A percentile compares a stretch with the other conserved stretches of the same genome.
Conservation (phyloP, 2,888 invertebrate genomes). For the Callosobruchus maculatus region DNA sequence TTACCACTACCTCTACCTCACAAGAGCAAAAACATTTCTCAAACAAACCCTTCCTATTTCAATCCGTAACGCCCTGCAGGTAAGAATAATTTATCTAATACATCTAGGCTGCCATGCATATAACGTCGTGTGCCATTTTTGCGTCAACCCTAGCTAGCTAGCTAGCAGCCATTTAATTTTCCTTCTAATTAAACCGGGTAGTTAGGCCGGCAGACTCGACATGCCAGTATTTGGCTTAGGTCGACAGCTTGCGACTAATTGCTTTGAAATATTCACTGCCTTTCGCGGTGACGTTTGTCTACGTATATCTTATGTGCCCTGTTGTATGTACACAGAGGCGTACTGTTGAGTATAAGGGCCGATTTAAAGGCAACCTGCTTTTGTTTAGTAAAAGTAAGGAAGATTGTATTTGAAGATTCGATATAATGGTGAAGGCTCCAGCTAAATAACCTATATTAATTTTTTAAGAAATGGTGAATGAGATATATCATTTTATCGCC, state of each 20-base stretch:
- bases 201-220: not conserved
- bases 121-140: not conserved
- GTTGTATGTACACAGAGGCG: not conserved
- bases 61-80: not conserved
- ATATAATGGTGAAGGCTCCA: too few relatives aligned
- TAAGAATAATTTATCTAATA: not conserved
- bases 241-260: not conserved
- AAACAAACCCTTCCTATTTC: too few relatives aligned
- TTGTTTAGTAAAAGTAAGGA: too few relatives aligned
- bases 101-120: not conserved
- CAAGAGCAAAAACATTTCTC: too few relatives aligned
- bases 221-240: not conserved
- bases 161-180: not conserved
- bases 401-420: too few relatives aligned
- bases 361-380: too few relatives aligned
- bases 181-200: not conserved
- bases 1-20: too few relatives aligned
- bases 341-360: not conserved
- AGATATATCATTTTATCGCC: too few relatives aligned
- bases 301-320: not conserved
- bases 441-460: too few relatives aligned
- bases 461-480: too few relatives aligned
- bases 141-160: not conserved
- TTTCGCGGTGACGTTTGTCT: not conserved
- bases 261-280: not conserved